These are phyloP conservation scores for Fregata magnificens DNA, from an alignment of 2,113 vertebrate species.

Conservation along the genomic window DNA sequence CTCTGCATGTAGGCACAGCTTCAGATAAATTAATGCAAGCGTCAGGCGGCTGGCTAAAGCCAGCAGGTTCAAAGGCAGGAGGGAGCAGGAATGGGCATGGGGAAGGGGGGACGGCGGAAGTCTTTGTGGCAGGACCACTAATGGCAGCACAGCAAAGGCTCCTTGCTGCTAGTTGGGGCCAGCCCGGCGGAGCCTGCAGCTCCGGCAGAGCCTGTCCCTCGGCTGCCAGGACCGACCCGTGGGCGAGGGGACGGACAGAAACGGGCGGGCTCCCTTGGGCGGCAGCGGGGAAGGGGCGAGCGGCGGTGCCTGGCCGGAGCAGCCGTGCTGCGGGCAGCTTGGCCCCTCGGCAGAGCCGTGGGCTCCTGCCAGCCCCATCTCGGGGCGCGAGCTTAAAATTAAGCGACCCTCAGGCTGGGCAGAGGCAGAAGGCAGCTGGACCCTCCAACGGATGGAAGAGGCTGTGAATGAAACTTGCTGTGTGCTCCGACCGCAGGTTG, in stretches of 20 bases:
- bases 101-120: background rate
- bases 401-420: background rate
- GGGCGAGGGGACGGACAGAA: background rate
- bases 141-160: background rate
- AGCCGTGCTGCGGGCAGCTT: background rate
- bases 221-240: background rate
- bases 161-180: background rate
- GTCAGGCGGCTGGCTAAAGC: too few relatives aligned
- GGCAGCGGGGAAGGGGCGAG: rapidly evolving
- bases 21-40: too few relatives aligned
- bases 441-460: background rate
- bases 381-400: rapidly evolving
- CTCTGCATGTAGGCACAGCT: background rate
- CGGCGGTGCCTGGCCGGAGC: rapidly evolving
- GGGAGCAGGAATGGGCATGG: background rate
- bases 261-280: rapidly evolving
- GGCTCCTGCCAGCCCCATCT: background rate
- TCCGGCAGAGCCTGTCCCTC: background rate
- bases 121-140: background rate
- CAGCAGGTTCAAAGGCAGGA: background rate
- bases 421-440: background rate
- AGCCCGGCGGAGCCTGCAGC: background rate
- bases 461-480: background rate
- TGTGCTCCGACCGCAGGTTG: background rate
- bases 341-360: background rate